Evolutionary conservation across 2,797 vertebrate genomes (phyloP).

Genomic region (Alcedo atthis): DNA sequence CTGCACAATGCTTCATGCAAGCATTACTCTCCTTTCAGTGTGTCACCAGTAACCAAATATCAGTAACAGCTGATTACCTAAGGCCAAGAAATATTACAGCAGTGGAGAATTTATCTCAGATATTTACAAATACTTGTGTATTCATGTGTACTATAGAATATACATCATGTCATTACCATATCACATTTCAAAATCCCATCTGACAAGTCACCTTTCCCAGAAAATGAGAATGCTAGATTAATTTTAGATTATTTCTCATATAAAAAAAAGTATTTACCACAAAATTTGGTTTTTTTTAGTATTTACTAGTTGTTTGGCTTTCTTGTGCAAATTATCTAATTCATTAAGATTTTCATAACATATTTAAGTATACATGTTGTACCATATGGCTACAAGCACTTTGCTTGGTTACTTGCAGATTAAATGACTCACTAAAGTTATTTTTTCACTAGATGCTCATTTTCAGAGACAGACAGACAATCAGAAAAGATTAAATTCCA

Average conservation of each 20-base stretch:
- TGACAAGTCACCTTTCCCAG: neutral
- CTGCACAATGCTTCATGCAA: neutral
- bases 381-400: neutral
- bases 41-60: neutral
- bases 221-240: neutral
- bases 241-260: neutral
- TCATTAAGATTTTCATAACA: neutral
- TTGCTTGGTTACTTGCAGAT: neutral
- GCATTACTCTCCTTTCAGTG: neutral
- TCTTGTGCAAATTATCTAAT: neutral
- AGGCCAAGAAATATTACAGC: neutral
- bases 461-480: neutral
- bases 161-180: neutral
- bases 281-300: neutral
- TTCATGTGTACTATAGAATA: neutral
- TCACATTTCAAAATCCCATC: neutral
- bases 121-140: neutral
- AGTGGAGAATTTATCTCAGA: neutral
- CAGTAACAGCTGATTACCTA: neutral
- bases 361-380: neutral
- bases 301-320: neutral
- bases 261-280: no score
- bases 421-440: neutral
- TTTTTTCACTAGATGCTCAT: conserved; percentile 1
- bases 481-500: neutral